A percentile compares a stretch with the other conserved stretches of the same genome.
phyloP scores from a whole-genome alignment of 2,113 vertebrate genomes.

The Orcinus orca region DNA sequence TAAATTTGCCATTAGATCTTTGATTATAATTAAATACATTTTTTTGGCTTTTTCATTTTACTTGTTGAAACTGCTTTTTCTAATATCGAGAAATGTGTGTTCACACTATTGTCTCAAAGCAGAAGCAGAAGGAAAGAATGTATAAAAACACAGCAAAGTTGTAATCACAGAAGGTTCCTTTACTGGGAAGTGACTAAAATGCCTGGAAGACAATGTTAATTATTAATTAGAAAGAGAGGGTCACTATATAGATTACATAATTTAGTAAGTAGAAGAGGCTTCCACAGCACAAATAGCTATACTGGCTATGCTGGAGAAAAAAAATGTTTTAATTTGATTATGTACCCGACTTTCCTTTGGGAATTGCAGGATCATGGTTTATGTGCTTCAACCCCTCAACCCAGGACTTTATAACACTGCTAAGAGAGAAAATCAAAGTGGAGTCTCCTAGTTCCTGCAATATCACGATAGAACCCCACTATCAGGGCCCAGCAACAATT shows the following conservation, averaged over 20 bases:
- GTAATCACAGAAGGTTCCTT: neutral
- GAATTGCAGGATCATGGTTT: neutral
- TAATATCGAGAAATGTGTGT: neutral
- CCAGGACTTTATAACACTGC: neutral
- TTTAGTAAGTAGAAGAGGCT: neutral
- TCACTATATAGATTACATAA: neutral
- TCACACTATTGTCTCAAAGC: neutral
- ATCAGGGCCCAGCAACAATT: neutral
- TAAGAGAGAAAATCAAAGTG: neutral
- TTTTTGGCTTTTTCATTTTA: neutral
- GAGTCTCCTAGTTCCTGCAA: neutral
- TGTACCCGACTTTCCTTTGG: neutral
- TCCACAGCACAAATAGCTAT: fast-evolving
- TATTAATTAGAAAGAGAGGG: neutral
- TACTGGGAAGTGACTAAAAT: neutral
- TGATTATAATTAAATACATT: neutral
- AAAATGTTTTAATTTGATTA: neutral
- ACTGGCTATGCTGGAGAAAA: fast-evolving
- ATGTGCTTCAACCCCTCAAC: neutral
- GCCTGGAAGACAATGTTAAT: neutral
- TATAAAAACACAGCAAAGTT: neutral
- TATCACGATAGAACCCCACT: neutral
- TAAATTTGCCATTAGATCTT: neutral
- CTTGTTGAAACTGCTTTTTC: neutral
- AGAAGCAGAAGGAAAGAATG: neutral